These are phyloP conservation scores for Crypturellus undulatus DNA, from an alignment of 2,113 vertebrate species.

Conservation along the genomic window DNA sequence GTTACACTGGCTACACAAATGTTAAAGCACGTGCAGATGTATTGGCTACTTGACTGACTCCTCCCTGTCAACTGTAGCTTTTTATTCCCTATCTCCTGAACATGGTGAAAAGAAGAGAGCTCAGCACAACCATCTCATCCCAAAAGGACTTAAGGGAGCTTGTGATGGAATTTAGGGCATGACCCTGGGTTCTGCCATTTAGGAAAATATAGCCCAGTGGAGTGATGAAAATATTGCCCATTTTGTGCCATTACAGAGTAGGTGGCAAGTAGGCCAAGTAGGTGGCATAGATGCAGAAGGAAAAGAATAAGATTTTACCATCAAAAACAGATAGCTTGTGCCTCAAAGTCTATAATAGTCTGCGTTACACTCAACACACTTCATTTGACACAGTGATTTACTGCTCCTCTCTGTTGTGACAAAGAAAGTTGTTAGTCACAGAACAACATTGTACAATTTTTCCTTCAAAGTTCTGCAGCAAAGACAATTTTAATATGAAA, in stretches of 20 bases:
- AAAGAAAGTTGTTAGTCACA: not conserved
- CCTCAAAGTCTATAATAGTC: not conserved
- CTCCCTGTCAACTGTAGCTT: not conserved
- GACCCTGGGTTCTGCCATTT: not conserved
- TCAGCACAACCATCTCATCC: not conserved
- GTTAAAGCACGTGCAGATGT: not conserved
- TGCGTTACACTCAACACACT: not conserved
- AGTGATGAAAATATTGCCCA: not conserved
- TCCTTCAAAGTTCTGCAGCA: not conserved
- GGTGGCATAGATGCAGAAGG: not conserved
- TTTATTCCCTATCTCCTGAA: not conserved
- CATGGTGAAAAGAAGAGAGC: not conserved
- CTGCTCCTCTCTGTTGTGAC: not conserved
- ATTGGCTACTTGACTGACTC: not conserved
- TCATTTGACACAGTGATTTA: not conserved
- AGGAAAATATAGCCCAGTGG: not conserved
- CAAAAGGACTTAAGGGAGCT: not conserved
- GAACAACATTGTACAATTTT: not conserved
- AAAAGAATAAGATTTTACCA: not conserved
- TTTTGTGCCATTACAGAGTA: not conserved
- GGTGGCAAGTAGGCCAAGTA: not conserved
- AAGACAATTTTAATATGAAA: not conserved
- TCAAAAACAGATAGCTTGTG: not conserved
- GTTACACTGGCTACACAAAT: not conserved
- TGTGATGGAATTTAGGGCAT: not conserved